Evolutionary conservation across 2,113 vertebrate species (phyloP), one percentile per base, ranked within the genome.

Genomic region (Psophia crepitans): DNA sequence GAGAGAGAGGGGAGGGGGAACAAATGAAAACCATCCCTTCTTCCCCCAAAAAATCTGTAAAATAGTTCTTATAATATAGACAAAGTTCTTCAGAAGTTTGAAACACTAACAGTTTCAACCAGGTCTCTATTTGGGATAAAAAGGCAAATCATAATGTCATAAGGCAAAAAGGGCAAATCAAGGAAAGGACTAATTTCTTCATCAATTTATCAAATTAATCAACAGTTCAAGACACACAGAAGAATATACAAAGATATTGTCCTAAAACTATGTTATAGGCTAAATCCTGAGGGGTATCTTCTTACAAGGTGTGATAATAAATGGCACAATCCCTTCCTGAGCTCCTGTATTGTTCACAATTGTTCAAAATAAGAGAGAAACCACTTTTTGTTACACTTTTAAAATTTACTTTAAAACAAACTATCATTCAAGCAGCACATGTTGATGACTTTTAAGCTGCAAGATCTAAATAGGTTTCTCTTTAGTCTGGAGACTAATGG

Each of bases 1-100:
- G n/a, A 48, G 19, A 88, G 9, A 15, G 14, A 26, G 13, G 14
- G 2, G 5, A 43, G 11, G 13, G 8, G 35, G 9, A 43, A 46
- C 7, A 12, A 65, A 82, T 9, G 20, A 53, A 64, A 24, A 2
- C 0, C 1, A 24, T 2, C 1, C 4, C 2, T 61, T 2, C 1
- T 44, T 4, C 7, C 3, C 8, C 7, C 20, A 9, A 28, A 33
- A 66, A 39, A 5, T 1, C 4, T 57, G 5, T 66, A 61, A 41
- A 87, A 83, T 14, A 19, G 54, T 79, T 88, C 4, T 73, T 90
- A 68, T 32, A 64, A 60, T 37, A 41, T 14, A 74, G 22, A 53
- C 5, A 18, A 54, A 43, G 14, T 21, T 84, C 14, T 74, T 65
- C 2, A 10, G 37, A 80, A 57, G 5, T 74, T 77, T 92, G 18